These are phyloP conservation scores for Teinopalpus imperialis DNA, from an alignment of 2,888 invertebrate genomes.

Conservation along the genomic window DNA sequence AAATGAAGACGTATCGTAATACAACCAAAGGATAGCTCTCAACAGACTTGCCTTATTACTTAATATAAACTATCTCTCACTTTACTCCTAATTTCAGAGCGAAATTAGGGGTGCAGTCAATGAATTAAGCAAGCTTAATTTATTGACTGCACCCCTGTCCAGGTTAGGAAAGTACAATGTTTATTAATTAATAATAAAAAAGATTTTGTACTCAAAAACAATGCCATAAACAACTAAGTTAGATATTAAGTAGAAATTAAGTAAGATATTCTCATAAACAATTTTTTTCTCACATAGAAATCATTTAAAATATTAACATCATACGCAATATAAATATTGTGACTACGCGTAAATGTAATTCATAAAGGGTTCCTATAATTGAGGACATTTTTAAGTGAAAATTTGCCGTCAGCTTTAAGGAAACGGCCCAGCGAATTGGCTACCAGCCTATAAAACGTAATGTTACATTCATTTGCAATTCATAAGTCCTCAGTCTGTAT, in stretches of 20 bases:
- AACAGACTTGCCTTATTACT: constrained; percentile 26
- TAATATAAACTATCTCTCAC: constrained; percentile 51
- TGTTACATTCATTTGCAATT: constrained; percentile 81
- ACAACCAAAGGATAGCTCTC: no score
- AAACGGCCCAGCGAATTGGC: constrained; percentile 76
- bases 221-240: no score
- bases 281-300: no score
- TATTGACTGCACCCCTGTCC: no score
- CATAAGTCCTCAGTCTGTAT: constrained; percentile 77
- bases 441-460: constrained; percentile 79
- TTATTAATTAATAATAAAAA: no score
- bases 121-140: no score
- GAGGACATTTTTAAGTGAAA: constrained; percentile 68
- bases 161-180: no score
- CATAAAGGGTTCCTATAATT: constrained; percentile 58
- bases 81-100: constrained; percentile 50
- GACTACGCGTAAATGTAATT: constrained; percentile 23
- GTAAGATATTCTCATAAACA: no score
- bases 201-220: no score
- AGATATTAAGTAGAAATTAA: no score
- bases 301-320: no score
- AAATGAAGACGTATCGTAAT: no score
- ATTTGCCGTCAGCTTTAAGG: constrained; percentile 67
- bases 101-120: constrained; percentile 37
- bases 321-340: not conserved